Base-by-base conservation (phyloP, 2,888 invertebrate species). In the Melipona bicolor region DNA sequence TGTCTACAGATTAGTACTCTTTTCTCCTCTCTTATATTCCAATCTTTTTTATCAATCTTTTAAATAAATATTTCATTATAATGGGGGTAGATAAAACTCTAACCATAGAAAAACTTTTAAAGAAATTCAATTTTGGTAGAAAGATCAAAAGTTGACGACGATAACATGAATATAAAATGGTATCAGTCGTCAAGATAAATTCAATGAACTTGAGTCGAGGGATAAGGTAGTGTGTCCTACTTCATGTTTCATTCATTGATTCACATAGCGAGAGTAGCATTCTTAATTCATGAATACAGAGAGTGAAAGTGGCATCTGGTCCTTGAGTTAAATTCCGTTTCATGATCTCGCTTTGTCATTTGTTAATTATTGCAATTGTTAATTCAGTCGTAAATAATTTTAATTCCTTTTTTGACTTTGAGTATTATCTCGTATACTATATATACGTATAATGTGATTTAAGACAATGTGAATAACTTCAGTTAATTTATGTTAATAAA, bases 241-340 rank as follows among this genome's bases (percentile, higher is more conserved):
- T 19, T 50, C n/a, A 84, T 87, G 87, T 84, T 79, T 84, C 75
- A 87, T 87, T 87, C 84, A 87, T 87, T 54, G 65, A 75, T 72
- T 72, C 65, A 61, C 54, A 32, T 54, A 52, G 0, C 36, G 4
- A 24, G 32, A 21, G 54, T 65, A 43, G 74, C 74, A 80, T 80
- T 67, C 62, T 52, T 75, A 77, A 85, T 80, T 72, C 68, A 13
- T 36, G n/a, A 43, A 13, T 62, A 64, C n/a, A n/a, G 36, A 59
- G 36, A 64, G 32, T 61, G 68, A 64, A 79, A 81, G 67, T 61
- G 9, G 6, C 43, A 43, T 9, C 4, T 50, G 68, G 43, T 56
- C 69, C 81, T 81, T 80, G 69, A 70, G 54, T 74, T 15, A 27
- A 78, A 65, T 70, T n/a, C 36, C 17, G 27, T 71, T 70, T 80